phyloP scores from a whole-genome alignment of 2,113 vertebrate species.

The Vanacampus margaritifer region DNA sequence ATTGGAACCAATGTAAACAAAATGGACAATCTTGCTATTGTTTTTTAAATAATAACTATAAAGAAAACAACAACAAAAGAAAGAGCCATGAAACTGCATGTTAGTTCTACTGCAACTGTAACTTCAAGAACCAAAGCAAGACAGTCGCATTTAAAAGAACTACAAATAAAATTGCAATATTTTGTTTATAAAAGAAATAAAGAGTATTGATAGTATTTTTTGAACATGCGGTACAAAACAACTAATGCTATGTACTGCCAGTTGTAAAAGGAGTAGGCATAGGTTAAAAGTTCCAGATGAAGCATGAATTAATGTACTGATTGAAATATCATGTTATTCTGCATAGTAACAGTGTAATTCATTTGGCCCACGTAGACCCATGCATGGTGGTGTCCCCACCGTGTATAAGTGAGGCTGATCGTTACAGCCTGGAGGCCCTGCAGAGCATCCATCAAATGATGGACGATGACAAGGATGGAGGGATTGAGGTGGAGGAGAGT shows the following conservation, averaged over 20 bases:
- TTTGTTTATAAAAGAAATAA: no score
- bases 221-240: no score
- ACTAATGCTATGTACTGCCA: no score
- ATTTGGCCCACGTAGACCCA: constrained; percentile 71
- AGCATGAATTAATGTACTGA: neutral
- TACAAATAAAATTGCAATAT: no score
- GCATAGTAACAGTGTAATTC: neutral
- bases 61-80: neutral
- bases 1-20: no score
- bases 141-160: no score
- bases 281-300: neutral
- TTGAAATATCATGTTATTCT: neutral
- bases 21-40: neutral
- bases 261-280: neutral
- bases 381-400: constrained; percentile 83
- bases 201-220: no score
- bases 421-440: constrained; percentile 89
- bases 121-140: no score
- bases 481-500: constrained; percentile 95
- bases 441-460: constrained; percentile 92
- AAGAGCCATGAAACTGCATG: neutral
- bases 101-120: neutral
- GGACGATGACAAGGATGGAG: constrained; percentile 96
- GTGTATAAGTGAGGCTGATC: constrained; percentile 88
- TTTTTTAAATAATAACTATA: neutral